phyloP scores from a whole-genome alignment of 2,797 vertebrate species.

The Falco columbarius region DNA sequence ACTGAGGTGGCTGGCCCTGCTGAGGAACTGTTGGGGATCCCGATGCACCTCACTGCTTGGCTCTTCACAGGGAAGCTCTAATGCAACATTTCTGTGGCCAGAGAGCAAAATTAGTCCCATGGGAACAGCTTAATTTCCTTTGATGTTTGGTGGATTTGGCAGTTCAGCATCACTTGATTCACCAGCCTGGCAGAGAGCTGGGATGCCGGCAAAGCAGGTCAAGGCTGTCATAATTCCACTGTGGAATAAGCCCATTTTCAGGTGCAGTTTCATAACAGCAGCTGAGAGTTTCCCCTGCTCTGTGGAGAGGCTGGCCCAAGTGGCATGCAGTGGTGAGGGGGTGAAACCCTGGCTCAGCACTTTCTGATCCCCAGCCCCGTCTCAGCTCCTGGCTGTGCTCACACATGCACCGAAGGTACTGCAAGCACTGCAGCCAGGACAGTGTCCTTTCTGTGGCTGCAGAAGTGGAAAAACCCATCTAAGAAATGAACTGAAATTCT shows the following conservation, averaged over 20 bases:
- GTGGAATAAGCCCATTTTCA: constrained; percentile 47
- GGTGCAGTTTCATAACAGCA: constrained; percentile 45
- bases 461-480: not conserved
- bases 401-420: rapidly evolving
- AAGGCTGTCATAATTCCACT: constrained; percentile 16
- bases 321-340: not conserved
- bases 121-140: constrained; percentile 49
- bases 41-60: not conserved
- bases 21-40: not conserved
- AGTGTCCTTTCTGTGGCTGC: not conserved
- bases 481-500: not conserved
- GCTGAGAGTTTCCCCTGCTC: not conserved
- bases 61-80: constrained; percentile 23
- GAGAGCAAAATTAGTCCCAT: constrained; percentile 15
- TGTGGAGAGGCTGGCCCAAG: constrained; percentile 6
- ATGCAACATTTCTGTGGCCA: constrained; percentile 29
- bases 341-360: constrained; percentile 55
- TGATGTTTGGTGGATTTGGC: constrained; percentile 56
- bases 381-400: not conserved
- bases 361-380: constrained; percentile 27
- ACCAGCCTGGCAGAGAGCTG: constrained; percentile 42
- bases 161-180: constrained; percentile 30
- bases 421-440: not conserved
- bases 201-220: constrained; percentile 33
- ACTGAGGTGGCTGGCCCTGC: not conserved